Base-by-base conservation (phyloP, 2,797 vertebrate genomes). In the Phyllotis vaccarum region DNA sequence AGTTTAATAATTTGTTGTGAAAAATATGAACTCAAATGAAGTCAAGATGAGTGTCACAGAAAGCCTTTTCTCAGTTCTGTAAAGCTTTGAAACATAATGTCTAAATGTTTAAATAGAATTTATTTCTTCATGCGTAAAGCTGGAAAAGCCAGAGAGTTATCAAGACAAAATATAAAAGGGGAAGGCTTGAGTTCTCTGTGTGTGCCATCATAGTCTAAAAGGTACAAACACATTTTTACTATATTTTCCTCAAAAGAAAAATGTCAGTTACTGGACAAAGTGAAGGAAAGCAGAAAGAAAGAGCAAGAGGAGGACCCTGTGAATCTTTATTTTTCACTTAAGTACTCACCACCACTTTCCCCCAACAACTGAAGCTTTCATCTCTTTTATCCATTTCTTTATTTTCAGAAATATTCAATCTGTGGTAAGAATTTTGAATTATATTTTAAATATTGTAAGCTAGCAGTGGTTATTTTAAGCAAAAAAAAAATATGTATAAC, bases 1-100 rank as follows among this genome's bases (percentile, higher is more conserved):
- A 66, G 9, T 54, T 68, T 29, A 13, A 7, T 40, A 27, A 89
- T 74, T 85, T 62, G 37, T 91, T 86, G 31, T 79, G 40, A 12
- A 22, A 60, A 3, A 5, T 1, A 1, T 24, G 12, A 24, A 22
- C 6, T 34, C 86, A 5, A 60, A 49, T 19, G 1, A 0, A 27
- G 0, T 21, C 76, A 24, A 37, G 6, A 46, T 72, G 24, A 14
- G 34, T 11, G 56, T 27, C 0, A 2, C 19, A 7, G 64, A 16
- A 93, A 56, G 29, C 5, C 29, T 80, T 75, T 34, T 14, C 34
- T 92, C 52, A 76, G 40, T 60, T 85, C 60, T 83, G 29, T 60
- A n/a, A 66, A 66, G 31, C 27, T 49, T 16, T 52, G 75, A 80
- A 82, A 70, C 19, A 54, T 58, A 75, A 64, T 64, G 19, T 62